Evolutionary conservation across 2,888 invertebrate species (phyloP).

Genomic region (Girardia tigrina): DNA sequence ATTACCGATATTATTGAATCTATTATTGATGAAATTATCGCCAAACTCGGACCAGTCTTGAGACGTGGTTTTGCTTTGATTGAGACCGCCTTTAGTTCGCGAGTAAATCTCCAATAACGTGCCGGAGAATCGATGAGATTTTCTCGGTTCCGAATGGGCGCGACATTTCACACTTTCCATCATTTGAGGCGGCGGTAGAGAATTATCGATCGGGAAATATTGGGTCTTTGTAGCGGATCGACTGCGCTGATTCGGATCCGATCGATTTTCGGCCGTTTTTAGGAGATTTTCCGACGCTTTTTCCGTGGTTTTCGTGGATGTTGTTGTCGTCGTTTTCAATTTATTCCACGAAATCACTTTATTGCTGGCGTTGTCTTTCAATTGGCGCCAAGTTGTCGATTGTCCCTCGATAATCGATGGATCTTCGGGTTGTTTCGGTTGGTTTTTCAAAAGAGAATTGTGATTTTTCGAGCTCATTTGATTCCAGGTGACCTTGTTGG

Average conservation of each 20-base stretch:
- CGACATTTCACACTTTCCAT: not conserved
- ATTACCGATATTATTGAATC: not conserved
- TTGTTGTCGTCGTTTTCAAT: conserved; percentile 11
- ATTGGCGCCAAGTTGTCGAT: conserved; percentile 30
- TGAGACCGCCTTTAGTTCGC: conserved; percentile 4
- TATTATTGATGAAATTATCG: not conserved
- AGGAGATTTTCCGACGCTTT: not conserved
- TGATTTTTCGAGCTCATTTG: conserved; percentile 7
- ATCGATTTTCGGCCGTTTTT: not conserved
- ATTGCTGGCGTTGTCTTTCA: conserved; percentile 30
- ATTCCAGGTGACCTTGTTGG: not conserved
- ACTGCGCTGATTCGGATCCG: conserved; percentile 1
- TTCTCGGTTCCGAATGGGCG: not conserved
- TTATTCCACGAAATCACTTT: conserved; percentile 31
- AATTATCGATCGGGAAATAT: not conserved
- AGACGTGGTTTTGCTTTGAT: conserved; percentile 26
- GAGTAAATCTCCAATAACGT: conserved; percentile 31
- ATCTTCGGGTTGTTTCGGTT: not conserved
- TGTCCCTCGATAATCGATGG: not conserved
- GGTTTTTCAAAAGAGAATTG: not conserved
- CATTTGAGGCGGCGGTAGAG: not conserved
- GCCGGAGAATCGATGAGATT: conserved; percentile 32
- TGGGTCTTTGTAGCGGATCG: not conserved
- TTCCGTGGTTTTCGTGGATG: not conserved
- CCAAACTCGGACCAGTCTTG: not conserved